Base-by-base conservation (phyloP, 2,113 vertebrate genomes). In the Coregonus clupeaformis region DNA sequence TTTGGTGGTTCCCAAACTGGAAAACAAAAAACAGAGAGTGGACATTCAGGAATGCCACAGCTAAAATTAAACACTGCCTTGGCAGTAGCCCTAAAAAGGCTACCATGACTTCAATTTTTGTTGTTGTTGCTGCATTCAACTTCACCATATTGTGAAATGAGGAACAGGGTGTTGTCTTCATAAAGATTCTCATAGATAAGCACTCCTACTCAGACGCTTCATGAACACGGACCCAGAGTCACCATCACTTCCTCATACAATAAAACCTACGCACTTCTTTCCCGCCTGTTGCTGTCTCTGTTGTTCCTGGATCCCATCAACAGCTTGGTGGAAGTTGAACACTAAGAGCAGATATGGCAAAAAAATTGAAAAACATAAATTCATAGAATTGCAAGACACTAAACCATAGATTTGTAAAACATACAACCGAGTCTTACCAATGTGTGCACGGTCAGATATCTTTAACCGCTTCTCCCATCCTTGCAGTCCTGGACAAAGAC, bases 311-410 rank as follows among this genome's bases (percentile, higher is more conserved):
- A 93, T 90, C 0, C 92, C 92, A 77, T 94, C 94, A 1, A 90
- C 93, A 12, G 93, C 93, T 73, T 95, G 94, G 74, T 94, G 94
- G 85, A 95, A 95, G 88, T 94, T 92, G 72, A 95, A 95, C 60
- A 95, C 94, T 95, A 63, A 11, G 78, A 49, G 45, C 0, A 69
- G 27, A 1, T 25, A 16, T 84, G 0, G 5, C 1, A 73, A 22
- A 3, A 79, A 7, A 57, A 42, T 11, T 30, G 9, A 9, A 22
- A 22, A 71, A 16, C 0, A 0, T 59, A 27, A 30, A 72, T 13
- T 18, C 1, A 27, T 25, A 2, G 16, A n/a, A 30, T 45, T 9
- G 18, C 13, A 68, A 1, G 66, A 60, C 14, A 22, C 13, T 9
- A 3, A n/a, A 18, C 1, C 12, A 22, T 11, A 42, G 5, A 14